Conservation (phyloP, 2,888 invertebrate species). For the Melanargia galathea region DNA sequence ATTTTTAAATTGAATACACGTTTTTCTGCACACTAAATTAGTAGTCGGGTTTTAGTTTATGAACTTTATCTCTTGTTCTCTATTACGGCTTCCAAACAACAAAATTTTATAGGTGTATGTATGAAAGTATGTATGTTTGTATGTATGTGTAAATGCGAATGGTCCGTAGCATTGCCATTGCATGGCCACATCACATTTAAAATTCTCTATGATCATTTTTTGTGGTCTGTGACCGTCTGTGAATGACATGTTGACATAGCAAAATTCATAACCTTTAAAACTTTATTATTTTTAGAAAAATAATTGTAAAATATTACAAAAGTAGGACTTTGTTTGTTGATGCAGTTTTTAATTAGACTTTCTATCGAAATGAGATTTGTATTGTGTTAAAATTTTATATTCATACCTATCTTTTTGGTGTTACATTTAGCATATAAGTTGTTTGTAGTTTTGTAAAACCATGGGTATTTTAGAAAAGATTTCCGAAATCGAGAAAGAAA, state of each 20-base stretch:
- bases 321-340: no score
- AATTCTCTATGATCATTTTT: background rate
- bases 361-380: conserved; percentile 35
- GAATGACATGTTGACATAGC: conserved; percentile 38
- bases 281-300: background rate
- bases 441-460: conserved; percentile 41
- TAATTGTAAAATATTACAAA: background rate
- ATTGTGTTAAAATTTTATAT: conserved; percentile 25
- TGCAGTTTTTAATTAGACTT: background rate
- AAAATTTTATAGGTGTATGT: no score
- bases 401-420: conserved; percentile 21
- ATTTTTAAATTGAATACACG: no score
- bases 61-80: no score
- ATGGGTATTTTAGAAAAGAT: conserved; percentile 99
- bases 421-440: conserved; percentile 29
- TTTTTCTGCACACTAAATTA: no score
- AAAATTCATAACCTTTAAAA: conserved; percentile 39
- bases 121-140: no score
- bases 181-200: background rate
- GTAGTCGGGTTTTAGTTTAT: no score
- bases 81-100: no score
- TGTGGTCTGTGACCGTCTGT: background rate
- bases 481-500: conserved; percentile 99
- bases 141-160: background rate
- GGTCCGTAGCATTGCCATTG: background rate